Conservation (phyloP, 1,140 invertebrate genomes). For the Zaprionus tsacasi region DNA sequence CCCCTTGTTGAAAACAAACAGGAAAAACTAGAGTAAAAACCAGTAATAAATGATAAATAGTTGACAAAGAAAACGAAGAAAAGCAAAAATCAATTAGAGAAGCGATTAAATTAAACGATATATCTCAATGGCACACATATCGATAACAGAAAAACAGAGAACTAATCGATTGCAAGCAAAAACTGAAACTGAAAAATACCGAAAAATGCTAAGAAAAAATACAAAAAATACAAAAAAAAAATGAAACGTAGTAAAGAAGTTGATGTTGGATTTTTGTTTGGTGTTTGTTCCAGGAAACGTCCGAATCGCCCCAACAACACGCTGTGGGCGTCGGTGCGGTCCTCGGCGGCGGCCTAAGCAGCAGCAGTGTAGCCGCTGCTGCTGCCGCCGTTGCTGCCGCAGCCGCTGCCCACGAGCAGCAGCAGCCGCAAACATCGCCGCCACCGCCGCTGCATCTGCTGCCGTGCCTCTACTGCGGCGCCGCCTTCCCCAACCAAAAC, state of each 20-base stretch:
- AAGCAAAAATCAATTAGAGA: conserved; percentile 71
- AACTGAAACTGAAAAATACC: conserved; percentile 74
- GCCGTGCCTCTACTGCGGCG: conserved; percentile 94
- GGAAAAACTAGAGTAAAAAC: conserved; percentile 21
- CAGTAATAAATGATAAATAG: conserved; percentile 29
- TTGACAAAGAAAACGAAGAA: conserved; percentile 76
- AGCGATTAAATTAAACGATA: conserved; percentile 40
- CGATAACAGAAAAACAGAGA: conserved; percentile 48
- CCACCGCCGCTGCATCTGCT: conserved; percentile 85
- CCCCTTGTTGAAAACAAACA: conserved; percentile 11
- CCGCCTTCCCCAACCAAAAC: conserved; percentile 93
- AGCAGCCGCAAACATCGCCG: conserved; percentile 55
- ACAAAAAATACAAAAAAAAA: conserved; percentile 44
- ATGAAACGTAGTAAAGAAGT: conserved; percentile 89
- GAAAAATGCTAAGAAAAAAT: conserved; percentile 53
- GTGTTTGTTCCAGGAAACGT: conserved; percentile 95
- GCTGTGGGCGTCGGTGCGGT: conserved; percentile 84
- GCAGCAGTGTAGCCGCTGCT: conserved; percentile 59
- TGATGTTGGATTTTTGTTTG: conserved; percentile 95
- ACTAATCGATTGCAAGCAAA: conserved; percentile 76
- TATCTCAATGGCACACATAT: conserved; percentile 38
- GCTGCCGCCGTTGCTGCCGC: conserved; percentile 48
- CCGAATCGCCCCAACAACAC: conserved; percentile 87
- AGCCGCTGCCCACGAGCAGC: conserved; percentile 51
- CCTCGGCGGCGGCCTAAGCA: conserved; percentile 80